Base-by-base conservation (phyloP, 2,888 invertebrate genomes). In the Leucania comma region DNA sequence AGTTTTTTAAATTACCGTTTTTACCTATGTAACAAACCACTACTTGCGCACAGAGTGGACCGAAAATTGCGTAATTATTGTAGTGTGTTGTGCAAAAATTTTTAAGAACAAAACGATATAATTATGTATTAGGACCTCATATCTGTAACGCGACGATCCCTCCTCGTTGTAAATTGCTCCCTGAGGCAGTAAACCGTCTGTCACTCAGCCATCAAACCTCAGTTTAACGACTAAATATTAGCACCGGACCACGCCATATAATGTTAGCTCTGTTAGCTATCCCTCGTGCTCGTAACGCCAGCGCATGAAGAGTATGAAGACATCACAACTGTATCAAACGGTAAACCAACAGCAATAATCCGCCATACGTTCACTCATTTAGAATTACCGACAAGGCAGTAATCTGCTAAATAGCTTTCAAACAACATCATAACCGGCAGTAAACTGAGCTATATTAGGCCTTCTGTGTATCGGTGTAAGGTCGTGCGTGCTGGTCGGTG, bases 321-420 rank as follows among this genome's bases (percentile, higher is more conserved):
- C 71, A 63, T 80, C 64, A 69, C n/a, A 69, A 75, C 68, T 53
- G 48, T 80, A 75, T 78, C 62, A 66, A 75, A 72, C 68, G 53
- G 56, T 80, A 29, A 66, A 65, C 53, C 68, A 71, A 77, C 78
- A 71, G 51, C 56, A 69, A 69, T 68, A 69, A 68, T 56, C 57
- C 35, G 54, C 68, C 75, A 77, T 63, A 68, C 68, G 62, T 60
- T 72, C 62, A 63, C 57, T 78, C 72, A 70, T 75, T 78, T 68
- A 65, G 72, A 78, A 78, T 75, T 75, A 82, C 75, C 56, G 68
- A 78, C 78, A 78, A 62, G 53, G 72, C 81, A 68, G 72, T 82
- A 75, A 82, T 73, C 82, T 69, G 75, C 62, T 78, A 73, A 81
- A 81, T 75, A 84, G 72, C 82, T 67, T 60, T 56, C 38, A 68